These are phyloP conservation scores for Calosoma granatense DNA, from an alignment of 1,140 invertebrate genomes.

Conservation along the genomic window DNA sequence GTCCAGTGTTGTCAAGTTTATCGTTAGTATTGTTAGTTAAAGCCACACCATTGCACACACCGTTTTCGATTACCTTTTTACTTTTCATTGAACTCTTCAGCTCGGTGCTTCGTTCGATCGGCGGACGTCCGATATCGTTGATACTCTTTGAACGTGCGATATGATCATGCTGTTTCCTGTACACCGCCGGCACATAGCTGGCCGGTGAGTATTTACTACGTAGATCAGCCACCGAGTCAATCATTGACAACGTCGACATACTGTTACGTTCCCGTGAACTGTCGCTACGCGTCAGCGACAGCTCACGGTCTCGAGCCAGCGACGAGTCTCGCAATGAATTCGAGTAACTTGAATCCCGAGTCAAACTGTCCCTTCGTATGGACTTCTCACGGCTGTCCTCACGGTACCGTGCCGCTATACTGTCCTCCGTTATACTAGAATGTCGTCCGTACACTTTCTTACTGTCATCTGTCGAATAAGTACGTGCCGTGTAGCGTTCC, in stretches of 20 bases:
- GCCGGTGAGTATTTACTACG: constrained; percentile 51
- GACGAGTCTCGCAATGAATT: constrained; percentile 21
- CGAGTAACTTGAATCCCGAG: constrained; percentile 22
- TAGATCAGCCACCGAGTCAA: constrained; percentile 44
- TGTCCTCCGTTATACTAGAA: background rate
- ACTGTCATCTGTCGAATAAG: constrained; percentile 33
- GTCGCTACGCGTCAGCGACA: constrained; percentile 32
- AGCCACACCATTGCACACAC: constrained; percentile 16
- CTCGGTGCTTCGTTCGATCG: constrained; percentile 32
- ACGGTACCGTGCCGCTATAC: background rate
- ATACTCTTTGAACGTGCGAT: constrained; percentile 42
- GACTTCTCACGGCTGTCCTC: background rate
- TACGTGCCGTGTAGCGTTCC: constrained; percentile 36
- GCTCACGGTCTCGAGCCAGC: constrained; percentile 25
- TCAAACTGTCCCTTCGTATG: background rate
- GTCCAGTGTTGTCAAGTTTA: constrained; percentile 21
- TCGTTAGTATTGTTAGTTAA: constrained; percentile 20
- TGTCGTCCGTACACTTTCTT: background rate
- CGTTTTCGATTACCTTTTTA: constrained; percentile 32
- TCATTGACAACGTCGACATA: constrained; percentile 23
- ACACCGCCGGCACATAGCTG: constrained; percentile 48
- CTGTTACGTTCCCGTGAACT: constrained; percentile 24
- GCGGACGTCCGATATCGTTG: constrained; percentile 39
- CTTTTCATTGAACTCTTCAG: constrained; percentile 27
- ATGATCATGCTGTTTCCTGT: constrained; percentile 35